Conservation (phyloP, 92 coral and sea anemone species). For the Porites lobata region DNA sequence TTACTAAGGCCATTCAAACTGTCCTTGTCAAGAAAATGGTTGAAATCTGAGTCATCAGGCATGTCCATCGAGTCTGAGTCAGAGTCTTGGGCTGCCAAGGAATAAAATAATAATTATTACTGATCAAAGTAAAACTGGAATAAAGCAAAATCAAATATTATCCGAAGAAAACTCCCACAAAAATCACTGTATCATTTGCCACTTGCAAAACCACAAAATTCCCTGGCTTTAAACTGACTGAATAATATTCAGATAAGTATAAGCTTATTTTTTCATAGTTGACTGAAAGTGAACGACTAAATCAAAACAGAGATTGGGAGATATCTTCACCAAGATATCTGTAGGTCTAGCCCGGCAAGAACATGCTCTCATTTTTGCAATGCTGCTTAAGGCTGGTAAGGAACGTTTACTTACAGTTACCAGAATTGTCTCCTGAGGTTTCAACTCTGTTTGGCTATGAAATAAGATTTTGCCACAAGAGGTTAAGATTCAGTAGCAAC, state of each 20-base stretch:
- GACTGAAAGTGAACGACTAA: too few species aligned
- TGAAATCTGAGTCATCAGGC: constrained; percentile 48
- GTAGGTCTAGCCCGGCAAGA: too few species aligned
- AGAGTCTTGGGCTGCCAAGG: constrained; percentile 27
- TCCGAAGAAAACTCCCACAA: background rate
- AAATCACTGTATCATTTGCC: background rate
- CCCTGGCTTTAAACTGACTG: too few species aligned
- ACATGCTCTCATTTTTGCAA: too few species aligned
- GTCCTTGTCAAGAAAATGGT: constrained; percentile 30
- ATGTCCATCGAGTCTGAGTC: constrained; percentile 33
- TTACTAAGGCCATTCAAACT: constrained; percentile 32
- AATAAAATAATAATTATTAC: background rate
- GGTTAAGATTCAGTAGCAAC: background rate
- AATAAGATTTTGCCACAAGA: background rate
- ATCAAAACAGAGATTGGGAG: too few species aligned
- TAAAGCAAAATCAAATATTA: background rate
- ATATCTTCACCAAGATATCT: too few species aligned
- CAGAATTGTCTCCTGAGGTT: constrained; percentile 43
- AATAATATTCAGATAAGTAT: too few species aligned
- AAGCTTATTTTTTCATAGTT: too few species aligned
- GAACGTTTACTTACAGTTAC: constrained; percentile 11
- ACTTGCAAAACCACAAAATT: too few species aligned
- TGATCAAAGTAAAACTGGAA: background rate
- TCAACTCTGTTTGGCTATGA: constrained; percentile 49
- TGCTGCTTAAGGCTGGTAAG: background rate